Evolutionary conservation across 1,140 invertebrate genomes (phyloP), one percentile per base, ranked within the genome.

Genomic region (Neelides sp.): DNA sequence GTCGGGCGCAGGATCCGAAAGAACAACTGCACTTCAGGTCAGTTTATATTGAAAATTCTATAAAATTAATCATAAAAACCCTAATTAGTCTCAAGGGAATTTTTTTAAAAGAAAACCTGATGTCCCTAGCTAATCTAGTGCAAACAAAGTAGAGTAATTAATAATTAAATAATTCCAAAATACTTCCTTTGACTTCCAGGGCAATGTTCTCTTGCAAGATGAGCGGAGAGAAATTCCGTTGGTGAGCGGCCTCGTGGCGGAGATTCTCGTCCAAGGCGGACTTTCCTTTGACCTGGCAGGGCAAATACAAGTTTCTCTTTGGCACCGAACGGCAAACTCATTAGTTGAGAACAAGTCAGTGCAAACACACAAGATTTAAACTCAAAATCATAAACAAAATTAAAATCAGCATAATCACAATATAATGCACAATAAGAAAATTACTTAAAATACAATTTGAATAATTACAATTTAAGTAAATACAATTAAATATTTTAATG

Each of bases 291-390:
- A 93, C 65, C 68, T 92, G 5, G 78, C 83, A 46, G 88, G 87
- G 12, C 76, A 83, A 65, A 78, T 91, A n/a, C 76, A 80, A 59
- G 73, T 92, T 12, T 89, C 85, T 57, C 63, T 92, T 7, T 93
- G 88, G 88, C 85, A 84, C 55, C 76, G 82, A 62, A 90, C 83
- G 65, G 84, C 86, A 1, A 75, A 88, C 55, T 84, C 84, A 10
- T 65, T 85, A 24, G 83, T 93, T 0, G 78, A 83, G 63, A 76
- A 80, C 65, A 76, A 73, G 79, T 82, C 69, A 72, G 71, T 56
- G n/a, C n/a, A n/a, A n/a, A n/a, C n/a, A n/a, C n/a, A n/a, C n/a
- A n/a, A n/a, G n/a, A n/a, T n/a, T n/a, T n/a, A n/a, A n/a, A n/a
- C n/a, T n/a, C n/a, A n/a, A n/a, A n/a, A n/a, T n/a, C n/a, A n/a